A percentile compares a stretch with the other conserved stretches of the same genome.
phyloP scores from a whole-genome alignment of 2,113 vertebrate genomes.

The Platysteira castanea region DNA sequence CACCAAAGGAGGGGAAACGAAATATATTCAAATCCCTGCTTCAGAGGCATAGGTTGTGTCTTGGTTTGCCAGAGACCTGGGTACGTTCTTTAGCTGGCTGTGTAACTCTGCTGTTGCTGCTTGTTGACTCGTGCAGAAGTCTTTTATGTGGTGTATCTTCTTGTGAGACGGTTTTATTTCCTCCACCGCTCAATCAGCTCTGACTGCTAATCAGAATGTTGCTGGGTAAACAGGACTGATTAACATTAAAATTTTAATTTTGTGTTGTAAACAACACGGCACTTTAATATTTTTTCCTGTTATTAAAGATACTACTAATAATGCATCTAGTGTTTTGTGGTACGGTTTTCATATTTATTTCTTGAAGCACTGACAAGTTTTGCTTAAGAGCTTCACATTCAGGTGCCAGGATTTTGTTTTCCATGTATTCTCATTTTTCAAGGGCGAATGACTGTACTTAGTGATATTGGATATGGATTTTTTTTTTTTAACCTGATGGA shows the following conservation, averaged over 20 bases:
- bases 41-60: neutral
- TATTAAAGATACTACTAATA: conserved; percentile 14
- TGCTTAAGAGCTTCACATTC: conserved; percentile 1
- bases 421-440: neutral
- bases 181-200: neutral
- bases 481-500: neutral
- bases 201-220: conserved; percentile 46
- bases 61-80: neutral
- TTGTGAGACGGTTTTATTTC: neutral
- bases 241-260: conserved; percentile 41
- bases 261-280: conserved; percentile 14
- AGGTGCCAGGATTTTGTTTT: conserved; percentile 23
- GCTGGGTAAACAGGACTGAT: conserved; percentile 43
- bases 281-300: conserved; percentile 37
- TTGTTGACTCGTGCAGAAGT: neutral
- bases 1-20: neutral
- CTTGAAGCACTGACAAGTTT: neutral
- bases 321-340: neutral
- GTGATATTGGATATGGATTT: neutral
- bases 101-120: neutral
- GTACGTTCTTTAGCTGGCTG: neutral
- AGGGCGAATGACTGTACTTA: conserved; percentile 23
- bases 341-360: neutral
- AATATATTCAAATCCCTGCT: neutral
- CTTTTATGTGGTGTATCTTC: neutral